These are phyloP conservation scores for Pogona vitticeps DNA, from an alignment of 2,113 vertebrate species.

Conservation along the genomic window DNA sequence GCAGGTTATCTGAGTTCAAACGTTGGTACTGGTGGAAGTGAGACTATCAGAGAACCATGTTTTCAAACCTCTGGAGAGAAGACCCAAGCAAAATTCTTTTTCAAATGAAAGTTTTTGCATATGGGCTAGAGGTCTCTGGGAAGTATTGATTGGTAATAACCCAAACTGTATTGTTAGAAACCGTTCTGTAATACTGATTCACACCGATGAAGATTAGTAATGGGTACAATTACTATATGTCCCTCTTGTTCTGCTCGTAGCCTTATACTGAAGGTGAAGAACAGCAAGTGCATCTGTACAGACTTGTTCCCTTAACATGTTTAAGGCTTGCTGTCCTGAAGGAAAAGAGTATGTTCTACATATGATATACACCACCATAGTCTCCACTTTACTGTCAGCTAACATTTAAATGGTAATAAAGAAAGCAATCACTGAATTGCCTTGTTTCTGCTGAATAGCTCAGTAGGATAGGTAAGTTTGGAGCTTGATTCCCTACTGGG, in stretches of 20 bases:
- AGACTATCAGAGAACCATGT: conserved; percentile 43
- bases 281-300: background rate
- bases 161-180: conserved; percentile 46
- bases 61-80: conserved; percentile 13
- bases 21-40: background rate
- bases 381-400: background rate
- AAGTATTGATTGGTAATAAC: conserved; percentile 58
- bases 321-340: background rate
- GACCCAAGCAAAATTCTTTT: conserved; percentile 53
- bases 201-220: conserved; percentile 57
- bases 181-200: conserved; percentile 49
- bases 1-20: conserved; percentile 22
- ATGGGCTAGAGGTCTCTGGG: conserved; percentile 60
- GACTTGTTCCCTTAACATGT: conserved; percentile 25
- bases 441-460: too few species aligned
- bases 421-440: too few species aligned
- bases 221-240: conserved; percentile 27
- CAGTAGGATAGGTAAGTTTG: too few species aligned
- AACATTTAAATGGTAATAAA: too few species aligned
- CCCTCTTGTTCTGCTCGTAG: conserved; percentile 35
- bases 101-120: conserved; percentile 46
- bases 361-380: background rate
- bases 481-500: too few species aligned
- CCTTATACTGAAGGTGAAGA: conserved; percentile 7
- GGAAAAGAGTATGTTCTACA: background rate